Conservation (phyloP, 2,888 invertebrate genomes). For the Protophormia terraenovae region DNA sequence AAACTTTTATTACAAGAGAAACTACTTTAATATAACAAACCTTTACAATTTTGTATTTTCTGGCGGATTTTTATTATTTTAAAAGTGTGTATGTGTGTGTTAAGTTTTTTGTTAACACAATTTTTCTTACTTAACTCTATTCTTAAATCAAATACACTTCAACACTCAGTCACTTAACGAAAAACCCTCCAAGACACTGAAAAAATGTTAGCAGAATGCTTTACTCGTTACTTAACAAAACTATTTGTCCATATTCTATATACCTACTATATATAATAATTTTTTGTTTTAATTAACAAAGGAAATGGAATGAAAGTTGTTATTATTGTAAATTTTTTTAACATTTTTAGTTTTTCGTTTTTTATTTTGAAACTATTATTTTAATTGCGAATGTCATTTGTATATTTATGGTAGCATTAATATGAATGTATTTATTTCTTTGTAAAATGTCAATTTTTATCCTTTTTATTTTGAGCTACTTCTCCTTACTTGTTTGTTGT, state of each 20-base stretch:
- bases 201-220: slow-evolving; percentile 44
- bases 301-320: slow-evolving; percentile 16
- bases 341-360: background rate
- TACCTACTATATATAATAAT: too few relatives aligned
- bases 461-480: background rate
- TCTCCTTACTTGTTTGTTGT: background rate
- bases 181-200: background rate
- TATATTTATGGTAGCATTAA: slow-evolving; percentile 1
- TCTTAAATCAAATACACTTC: background rate
- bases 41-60: slow-evolving; percentile 2
- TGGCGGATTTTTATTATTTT: slow-evolving; percentile 2
- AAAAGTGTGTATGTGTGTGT: slow-evolving; percentile 38
- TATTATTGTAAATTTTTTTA: background rate
- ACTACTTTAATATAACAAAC: background rate
- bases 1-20: background rate
- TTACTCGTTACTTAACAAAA: slow-evolving; percentile 30
- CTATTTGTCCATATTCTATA: background rate
- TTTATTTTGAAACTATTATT: too few relatives aligned
- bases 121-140: background rate
- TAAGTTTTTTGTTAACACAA: slow-evolving; percentile 1
- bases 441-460: background rate
- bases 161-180: background rate
- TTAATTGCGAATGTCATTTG: slow-evolving; percentile 50
- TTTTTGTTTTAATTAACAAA: too few relatives aligned
- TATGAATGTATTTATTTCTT: slow-evolving; percentile 10